Evolutionary conservation across 2,888 invertebrate species (phyloP), one percentile per base, ranked within the genome.

Genomic region (Hydropsyche betteni): DNA sequence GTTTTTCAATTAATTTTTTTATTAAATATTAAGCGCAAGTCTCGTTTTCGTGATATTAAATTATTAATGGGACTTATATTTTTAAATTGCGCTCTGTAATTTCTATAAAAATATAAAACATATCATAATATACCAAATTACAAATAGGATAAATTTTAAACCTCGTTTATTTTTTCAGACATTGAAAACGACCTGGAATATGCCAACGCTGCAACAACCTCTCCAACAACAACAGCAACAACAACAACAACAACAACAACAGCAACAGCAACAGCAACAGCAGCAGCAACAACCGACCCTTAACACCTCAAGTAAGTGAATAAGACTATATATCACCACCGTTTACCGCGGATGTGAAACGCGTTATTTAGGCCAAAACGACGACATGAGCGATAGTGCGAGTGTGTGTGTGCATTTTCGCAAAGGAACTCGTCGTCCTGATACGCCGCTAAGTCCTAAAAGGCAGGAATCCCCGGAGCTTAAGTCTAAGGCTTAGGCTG

Each of bases 401-500:
- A 24, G 24, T 24, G 44, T 68, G 16, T 50, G 69, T 14, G 44
- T 50, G 69, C 44, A 44, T 50, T 69, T 51, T 7, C 36, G 52
- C 51, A 53, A 70, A 70, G 53, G 70, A 44, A 53, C 70, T 70
- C 53, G 52, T 52, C 38, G 55, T 72, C 36, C 34, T 72, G 72
- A 72, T 72, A 72, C 72, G 52, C 12, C 53, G 72, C 55, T 72
- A 72, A 72, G 72, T 58, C 58, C 44, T 72, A 72, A 72, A 72
- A 72, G 72, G 58, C 36, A 72, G 72, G n/a, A 72, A 72, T 72
- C 72, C 72, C 72, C 36, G 36, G 61, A 58, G 72, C 61, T 36
- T 72, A 72, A 72, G 72, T 58, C 72, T 58, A 14, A 16, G 72
- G 72, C 72, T 72, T 72, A 72, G n/a, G 52, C 36, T 36, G 33